Evolutionary conservation across 2,888 invertebrate species (phyloP), one percentile per base, ranked within the genome.

Genomic region (Nysson spinosus): DNA sequence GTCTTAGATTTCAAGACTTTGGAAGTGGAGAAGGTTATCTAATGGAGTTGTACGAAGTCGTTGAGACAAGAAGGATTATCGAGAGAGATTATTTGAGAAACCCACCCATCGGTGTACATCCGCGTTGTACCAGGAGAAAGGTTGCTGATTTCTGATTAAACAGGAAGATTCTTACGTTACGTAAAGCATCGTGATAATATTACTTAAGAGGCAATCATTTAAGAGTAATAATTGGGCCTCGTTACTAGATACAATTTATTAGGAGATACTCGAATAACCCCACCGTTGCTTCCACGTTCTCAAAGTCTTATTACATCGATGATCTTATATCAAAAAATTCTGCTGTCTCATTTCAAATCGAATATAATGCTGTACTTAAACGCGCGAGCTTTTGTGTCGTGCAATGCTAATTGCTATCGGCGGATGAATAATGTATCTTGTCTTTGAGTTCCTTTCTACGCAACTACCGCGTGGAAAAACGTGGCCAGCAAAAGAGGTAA

Each of bases 381-480:
- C 12, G n/a, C 24, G 28, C 16, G 17, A 17, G 46, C n/a, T 22
- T 39, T 51, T 35, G 26, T 14, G 6, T 24, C 9, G 16, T 4
- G 28, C 14, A 26, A 14, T 5, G 43, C 62, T 65, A 55, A 65
- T 55, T 62, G 55, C 63, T 55, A 64, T 64, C 51, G 49, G 44
- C n/a, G 64, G 37, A 57, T 67, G 65, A 67, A 67, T 67, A 58
- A 65, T 67, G 54, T 58, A 67, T 62, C 19, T 7, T 11, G 14
- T 44, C 54, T 7, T 26, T 20, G 26, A 42, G 40, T 47, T 44
- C 54, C 55, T 34, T 54, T 54, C 28, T 24, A 35, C 17, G 43
- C 11, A 34, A 4, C 30, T 1, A n/a, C 9, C n/a, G 11, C 30
- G n/a, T 4, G 35, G 16, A 35, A 16, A 16, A 16, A 35, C 16